phyloP scores from a whole-genome alignment of 1,140 invertebrate genomes.

The Phortica variegata region DNA sequence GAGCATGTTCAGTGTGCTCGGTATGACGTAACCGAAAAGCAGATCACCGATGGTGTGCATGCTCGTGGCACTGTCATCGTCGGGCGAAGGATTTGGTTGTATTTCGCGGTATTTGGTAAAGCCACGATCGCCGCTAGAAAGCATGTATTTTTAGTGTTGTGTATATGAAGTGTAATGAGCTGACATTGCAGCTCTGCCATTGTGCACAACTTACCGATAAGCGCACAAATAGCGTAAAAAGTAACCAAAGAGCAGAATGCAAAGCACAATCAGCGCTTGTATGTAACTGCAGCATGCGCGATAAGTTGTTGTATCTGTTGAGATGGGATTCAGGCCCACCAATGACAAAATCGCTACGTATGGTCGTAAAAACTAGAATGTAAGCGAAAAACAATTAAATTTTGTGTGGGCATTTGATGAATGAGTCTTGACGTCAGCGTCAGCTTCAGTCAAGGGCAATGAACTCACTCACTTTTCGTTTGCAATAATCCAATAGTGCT shows the following conservation, averaged over 20 bases:
- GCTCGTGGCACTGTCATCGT: background rate
- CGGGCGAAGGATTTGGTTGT: conserved; percentile 13
- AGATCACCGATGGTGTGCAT: conserved; percentile 63
- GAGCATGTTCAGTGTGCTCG: conserved; percentile 73
- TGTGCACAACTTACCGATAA: conserved; percentile 62
- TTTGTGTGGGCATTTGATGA: background rate
- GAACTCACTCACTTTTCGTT: conserved; percentile 65
- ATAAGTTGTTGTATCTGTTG: conserved; percentile 63
- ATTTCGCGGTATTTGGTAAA: conserved; percentile 65
- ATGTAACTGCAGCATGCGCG: conserved; percentile 65
- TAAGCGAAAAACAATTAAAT: conserved; percentile 25
- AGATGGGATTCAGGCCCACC: conserved; percentile 71
- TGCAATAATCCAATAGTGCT: conserved; percentile 74
- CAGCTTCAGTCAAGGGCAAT: too few species aligned
- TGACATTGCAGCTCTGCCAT: background rate
- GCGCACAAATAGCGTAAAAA: conserved; percentile 74
- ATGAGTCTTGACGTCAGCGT: background rate
- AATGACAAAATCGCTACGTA: conserved; percentile 71
- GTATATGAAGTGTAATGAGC: background rate
- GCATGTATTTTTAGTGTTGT: too few species aligned
- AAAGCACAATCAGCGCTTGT: conserved; percentile 68
- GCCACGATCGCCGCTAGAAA: conserved; percentile 69
- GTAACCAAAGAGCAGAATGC: conserved; percentile 70
- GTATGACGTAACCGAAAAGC: conserved; percentile 75
- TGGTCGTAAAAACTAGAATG: conserved; percentile 66